Conservation (phyloP, 2,797 vertebrate genomes). For the Holocentrus rufus region DNA sequence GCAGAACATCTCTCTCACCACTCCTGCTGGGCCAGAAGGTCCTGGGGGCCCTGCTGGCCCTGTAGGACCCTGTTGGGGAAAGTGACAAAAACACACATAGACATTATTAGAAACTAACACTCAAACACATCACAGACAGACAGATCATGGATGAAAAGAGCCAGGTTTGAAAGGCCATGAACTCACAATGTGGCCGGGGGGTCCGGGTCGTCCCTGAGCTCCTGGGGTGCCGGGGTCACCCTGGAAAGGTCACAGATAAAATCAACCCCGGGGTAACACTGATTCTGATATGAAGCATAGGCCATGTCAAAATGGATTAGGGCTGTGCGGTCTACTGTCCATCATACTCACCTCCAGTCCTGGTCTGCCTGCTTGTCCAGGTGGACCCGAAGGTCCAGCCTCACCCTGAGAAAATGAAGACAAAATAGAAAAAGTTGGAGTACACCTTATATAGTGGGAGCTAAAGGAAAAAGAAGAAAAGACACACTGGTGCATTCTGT, state of each 20-base stretch:
- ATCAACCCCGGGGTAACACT: conserved; percentile 10
- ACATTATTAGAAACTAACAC: conserved; percentile 4
- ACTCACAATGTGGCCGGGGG: conserved; percentile 88
- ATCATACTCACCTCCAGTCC: conserved; percentile 86
- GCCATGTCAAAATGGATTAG: neutral
- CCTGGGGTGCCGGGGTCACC: conserved; percentile 91
- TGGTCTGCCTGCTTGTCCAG: conserved; percentile 84
- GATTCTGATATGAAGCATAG: neutral
- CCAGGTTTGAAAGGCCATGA: conserved; percentile 12
- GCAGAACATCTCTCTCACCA: conserved; percentile 62
- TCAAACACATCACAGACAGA: neutral
- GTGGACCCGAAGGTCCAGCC: conserved; percentile 86
- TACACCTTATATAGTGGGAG: neutral
- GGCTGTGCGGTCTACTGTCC: neutral
- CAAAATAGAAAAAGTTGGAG: neutral
- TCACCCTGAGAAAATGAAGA: conserved; percentile 85
- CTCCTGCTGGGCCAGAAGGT: conserved; percentile 70
- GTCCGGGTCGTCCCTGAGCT: conserved; percentile 87
- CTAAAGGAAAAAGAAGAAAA: neutral
- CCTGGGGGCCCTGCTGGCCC: conserved; percentile 74
- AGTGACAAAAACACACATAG: conserved; percentile 2
- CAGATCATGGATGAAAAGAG: neutral
- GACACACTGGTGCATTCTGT: neutral
- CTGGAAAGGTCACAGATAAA: conserved; percentile 71
- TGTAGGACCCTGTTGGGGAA: conserved; percentile 66